These are phyloP conservation scores for Sarcophaga carnaria DNA, from an alignment of 2,888 invertebrate genomes.

Conservation along the genomic window DNA sequence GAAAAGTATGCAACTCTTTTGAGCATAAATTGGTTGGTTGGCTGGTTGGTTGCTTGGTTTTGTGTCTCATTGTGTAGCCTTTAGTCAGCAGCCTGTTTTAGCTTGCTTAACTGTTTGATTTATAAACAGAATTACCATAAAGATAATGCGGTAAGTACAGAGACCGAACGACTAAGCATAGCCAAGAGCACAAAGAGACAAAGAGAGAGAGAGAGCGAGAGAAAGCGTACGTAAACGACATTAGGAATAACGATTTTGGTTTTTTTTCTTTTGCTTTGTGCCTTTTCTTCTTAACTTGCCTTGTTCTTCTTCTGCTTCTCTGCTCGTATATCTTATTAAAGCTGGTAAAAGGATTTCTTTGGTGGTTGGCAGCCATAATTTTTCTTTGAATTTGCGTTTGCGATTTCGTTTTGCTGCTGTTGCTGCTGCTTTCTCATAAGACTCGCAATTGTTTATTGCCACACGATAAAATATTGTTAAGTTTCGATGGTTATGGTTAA, in stretches of 20 bases:
- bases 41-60: too few relatives aligned
- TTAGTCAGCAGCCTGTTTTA: not conserved
- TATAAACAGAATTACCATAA: constrained; percentile 69
- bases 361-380: constrained; percentile 12
- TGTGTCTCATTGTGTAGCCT: not conserved
- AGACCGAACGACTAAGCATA: not conserved
- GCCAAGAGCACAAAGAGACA: not conserved
- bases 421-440: not conserved
- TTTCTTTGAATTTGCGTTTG: constrained; percentile 34
- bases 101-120: constrained; percentile 64
- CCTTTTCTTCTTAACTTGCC: constrained; percentile 1
- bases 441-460: constrained; percentile 32
- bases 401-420: not conserved
- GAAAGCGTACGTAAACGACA: constrained; percentile 9
- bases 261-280: not conserved
- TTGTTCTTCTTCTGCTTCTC: not conserved
- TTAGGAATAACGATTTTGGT: constrained; percentile 44
- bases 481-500: not conserved
- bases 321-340: not conserved
- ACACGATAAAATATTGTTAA: constrained; percentile 31
- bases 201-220: not conserved
- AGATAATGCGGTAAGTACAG: constrained; percentile 61
- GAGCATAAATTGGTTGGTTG: not conserved
- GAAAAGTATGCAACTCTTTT: not conserved
- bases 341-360: constrained; percentile 1